Evolutionary conservation across 2,113 vertebrate genomes (phyloP).

Genomic region (Cygnus buccinator): DNA sequence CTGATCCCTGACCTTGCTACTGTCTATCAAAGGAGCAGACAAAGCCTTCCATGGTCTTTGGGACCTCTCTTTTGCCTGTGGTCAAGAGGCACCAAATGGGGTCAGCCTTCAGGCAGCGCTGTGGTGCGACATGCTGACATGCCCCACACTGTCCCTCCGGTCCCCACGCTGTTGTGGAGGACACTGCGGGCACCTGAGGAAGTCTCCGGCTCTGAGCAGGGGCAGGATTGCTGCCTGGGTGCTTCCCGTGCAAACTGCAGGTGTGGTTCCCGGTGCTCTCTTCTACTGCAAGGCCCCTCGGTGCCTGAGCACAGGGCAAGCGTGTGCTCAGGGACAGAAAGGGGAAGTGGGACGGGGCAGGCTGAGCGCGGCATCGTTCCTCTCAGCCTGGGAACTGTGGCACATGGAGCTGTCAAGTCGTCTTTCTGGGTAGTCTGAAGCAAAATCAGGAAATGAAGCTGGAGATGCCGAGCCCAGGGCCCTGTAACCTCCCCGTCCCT

Average conservation of each 20-base stretch:
- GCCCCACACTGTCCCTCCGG: not conserved
- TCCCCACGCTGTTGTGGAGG: rapidly evolving
- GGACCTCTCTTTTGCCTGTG: not conserved
- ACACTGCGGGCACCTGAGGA: rapidly evolving
- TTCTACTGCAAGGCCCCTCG: not conserved
- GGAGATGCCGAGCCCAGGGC: not conserved
- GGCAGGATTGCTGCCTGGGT: not conserved
- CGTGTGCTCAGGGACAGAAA: not conserved
- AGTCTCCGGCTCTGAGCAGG: not conserved
- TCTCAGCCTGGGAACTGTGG: not conserved
- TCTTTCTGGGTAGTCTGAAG: not conserved
- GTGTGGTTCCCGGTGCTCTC: not conserved
- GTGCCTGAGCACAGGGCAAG: not conserved
- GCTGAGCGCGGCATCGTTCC: not conserved
- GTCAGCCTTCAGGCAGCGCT: not conserved
- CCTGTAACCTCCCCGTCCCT: not conserved
- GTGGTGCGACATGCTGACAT: not conserved
- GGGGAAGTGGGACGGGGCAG: rapidly evolving
- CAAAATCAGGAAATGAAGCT: not conserved
- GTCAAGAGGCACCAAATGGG: not conserved
- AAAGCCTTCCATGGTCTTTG: not conserved
- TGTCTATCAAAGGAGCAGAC: rapidly evolving
- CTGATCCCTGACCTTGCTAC: not conserved
- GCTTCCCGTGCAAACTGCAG: not conserved
- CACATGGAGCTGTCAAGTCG: not conserved